phyloP scores from a whole-genome alignment of 1,140 invertebrate genomes.

The Maconellicoccus hirsutus region DNA sequence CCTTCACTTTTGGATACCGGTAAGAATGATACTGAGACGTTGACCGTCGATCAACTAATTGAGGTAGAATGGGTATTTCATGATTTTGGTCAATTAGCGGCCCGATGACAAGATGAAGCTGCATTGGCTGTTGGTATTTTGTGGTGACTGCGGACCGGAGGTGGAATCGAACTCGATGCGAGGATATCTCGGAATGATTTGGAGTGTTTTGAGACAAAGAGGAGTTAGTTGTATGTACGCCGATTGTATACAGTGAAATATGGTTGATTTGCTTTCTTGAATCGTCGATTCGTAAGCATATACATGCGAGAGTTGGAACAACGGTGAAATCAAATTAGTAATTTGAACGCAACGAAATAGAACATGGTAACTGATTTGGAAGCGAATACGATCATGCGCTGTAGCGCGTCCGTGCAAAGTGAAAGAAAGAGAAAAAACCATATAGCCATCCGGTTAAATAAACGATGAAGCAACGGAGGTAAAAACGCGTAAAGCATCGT shows the following conservation, averaged over 20 bases:
- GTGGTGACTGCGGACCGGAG: no score
- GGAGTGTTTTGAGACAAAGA: no score
- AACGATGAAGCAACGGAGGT: constrained; percentile 2
- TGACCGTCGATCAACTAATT: no score
- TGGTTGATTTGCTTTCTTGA: background rate
- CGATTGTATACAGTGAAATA: background rate
- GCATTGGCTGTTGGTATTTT: no score
- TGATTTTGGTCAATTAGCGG: no score
- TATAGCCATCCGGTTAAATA: background rate
- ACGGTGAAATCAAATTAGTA: constrained; percentile 4
- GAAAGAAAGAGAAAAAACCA: background rate
- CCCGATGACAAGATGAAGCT: no score
- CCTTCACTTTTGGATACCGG: no score
- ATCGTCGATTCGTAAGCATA: background rate
- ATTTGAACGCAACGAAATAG: background rate
- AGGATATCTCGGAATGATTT: no score
- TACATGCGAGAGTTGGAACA: background rate
- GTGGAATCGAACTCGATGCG: no score
- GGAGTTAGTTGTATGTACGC: background rate
- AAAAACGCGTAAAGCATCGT: background rate
- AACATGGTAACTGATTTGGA: background rate
- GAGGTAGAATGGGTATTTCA: no score
- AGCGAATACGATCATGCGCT: background rate
- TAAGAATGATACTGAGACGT: no score
- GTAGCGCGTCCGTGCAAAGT: background rate